Evolutionary conservation across 2,797 vertebrate genomes (phyloP).

Genomic region (Petrocephalus schoutedeni): DNA sequence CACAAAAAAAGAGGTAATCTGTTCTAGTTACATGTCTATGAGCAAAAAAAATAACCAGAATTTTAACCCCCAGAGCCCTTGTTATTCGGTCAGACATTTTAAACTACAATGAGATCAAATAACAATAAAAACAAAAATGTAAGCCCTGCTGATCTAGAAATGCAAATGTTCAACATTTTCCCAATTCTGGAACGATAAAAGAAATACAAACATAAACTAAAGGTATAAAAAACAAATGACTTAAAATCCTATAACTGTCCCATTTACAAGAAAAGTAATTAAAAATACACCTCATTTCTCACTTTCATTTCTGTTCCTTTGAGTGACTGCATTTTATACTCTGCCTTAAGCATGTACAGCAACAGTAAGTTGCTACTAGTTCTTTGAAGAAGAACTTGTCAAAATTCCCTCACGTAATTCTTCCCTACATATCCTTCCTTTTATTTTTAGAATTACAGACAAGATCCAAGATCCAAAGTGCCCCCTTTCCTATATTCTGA

Average conservation of each 20-base stretch:
- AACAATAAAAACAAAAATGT: slow-evolving; percentile 54
- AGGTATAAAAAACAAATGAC: neutral
- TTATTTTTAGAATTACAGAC: neutral
- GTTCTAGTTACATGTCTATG: slow-evolving; percentile 45
- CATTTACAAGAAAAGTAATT: neutral
- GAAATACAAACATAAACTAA: slow-evolving; percentile 17
- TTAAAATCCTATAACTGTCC: neutral
- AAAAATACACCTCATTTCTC: too few relatives aligned
- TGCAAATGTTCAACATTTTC: slow-evolving; percentile 56
- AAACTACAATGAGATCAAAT: slow-evolving; percentile 50
- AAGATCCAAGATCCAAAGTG: neutral
- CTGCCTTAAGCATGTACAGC: neutral
- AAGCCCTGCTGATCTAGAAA: slow-evolving; percentile 48
- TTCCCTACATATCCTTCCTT: neutral
- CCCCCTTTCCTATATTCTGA: neutral
- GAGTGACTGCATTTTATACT: neutral
- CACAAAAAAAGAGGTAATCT: slow-evolving; percentile 53
- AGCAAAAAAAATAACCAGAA: slow-evolving; percentile 56
- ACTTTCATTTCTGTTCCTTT: neutral
- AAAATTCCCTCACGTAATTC: neutral
- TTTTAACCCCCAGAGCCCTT: slow-evolving; percentile 57
- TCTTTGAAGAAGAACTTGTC: neutral
- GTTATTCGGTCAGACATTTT: slow-evolving; percentile 55
- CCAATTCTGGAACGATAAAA: slow-evolving; percentile 36
- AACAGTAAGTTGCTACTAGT: neutral